Conservation (phyloP, 1,140 invertebrate species). For the Zaprionus taronus region DNA sequence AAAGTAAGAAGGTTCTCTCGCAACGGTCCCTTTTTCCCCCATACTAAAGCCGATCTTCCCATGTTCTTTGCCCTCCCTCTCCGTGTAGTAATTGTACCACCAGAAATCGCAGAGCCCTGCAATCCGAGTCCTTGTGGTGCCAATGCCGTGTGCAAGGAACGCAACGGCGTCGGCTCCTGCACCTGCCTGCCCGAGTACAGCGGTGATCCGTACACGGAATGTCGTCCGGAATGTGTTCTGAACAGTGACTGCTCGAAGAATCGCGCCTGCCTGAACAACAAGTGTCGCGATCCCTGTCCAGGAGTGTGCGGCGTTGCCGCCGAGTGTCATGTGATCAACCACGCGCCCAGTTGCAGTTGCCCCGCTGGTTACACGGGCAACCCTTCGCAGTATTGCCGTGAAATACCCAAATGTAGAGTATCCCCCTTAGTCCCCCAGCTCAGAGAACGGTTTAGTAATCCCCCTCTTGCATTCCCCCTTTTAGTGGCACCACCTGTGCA, state of each 20-base stretch:
- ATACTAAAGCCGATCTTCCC: slow-evolving; percentile 29
- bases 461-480: slow-evolving; percentile 19
- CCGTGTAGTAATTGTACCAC: slow-evolving; percentile 75
- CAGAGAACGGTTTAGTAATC: slow-evolving; percentile 30
- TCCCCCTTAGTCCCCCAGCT: not conserved
- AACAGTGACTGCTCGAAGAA: slow-evolving; percentile 89
- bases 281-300: slow-evolving; percentile 90
- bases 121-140: slow-evolving; percentile 91
- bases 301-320: slow-evolving; percentile 91
- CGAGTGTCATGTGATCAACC: slow-evolving; percentile 90
- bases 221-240: slow-evolving; percentile 89
- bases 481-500: slow-evolving; percentile 84
- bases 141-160: slow-evolving; percentile 91
- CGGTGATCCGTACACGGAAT: slow-evolving; percentile 91
- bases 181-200: slow-evolving; percentile 89
- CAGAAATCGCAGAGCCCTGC: slow-evolving; percentile 87
- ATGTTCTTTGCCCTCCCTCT: slow-evolving; percentile 3
- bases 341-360: slow-evolving; percentile 91
- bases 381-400: slow-evolving; percentile 88
- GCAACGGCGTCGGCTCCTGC: slow-evolving; percentile 90
- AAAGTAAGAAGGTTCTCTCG: slow-evolving; percentile 72
- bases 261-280: slow-evolving; percentile 88
- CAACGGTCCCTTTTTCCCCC: not conserved
- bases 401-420: slow-evolving; percentile 86
- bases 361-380: slow-evolving; percentile 89